Base-by-base conservation (phyloP, 2,797 vertebrate genomes). In the Lepidocolaptes lacrymiger region DNA sequence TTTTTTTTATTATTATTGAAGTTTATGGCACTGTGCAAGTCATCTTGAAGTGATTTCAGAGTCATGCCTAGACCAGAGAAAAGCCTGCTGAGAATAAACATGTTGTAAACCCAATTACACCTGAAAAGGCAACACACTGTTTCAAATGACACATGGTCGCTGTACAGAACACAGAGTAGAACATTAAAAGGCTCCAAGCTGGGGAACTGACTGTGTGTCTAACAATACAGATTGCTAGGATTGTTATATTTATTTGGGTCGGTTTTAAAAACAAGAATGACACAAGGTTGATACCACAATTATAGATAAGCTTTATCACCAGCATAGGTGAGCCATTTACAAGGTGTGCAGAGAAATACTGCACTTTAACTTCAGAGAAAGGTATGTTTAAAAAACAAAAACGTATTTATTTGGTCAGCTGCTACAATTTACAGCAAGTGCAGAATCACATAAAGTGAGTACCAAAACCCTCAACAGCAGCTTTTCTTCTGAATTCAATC, bases 61-160 rank as follows among this genome's bases (percentile, higher is more conserved):
- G 72, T 78, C 43, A 18, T 0, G 0, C 34, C 62, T 8, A 88
- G 54, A 92, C 12, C 37, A 88, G 20, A 77, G 54, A 76, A 94
- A 88, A 71, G 21, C 28, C 67, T 90, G 46, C 30, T 55, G 37
- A 91, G 74, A 92, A 84, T 48, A 92, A 96, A 87, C n/a, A 48
- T 39, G 26, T 64, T 37, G 62, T 68, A 92, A 89, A 89, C 32
- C 10, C 10, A 81, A 55, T 51, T 84, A 54, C 27, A 90, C 49
- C 59, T 91, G 71, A 77, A 94, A 64, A 27, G 28, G 26, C 56
- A 72, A 27, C 62, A 84, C n/a, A 36, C 51, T 72, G 14, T 67
- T 95, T 73, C 59, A 87, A 90, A 72, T 75, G 26, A 75, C 63
- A 41, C n/a, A 79, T 32, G 46, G 61, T 26, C 85, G n/a, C 71